Base-by-base conservation (phyloP, 2,113 vertebrate genomes). In the Burhinus oedicnemus region DNA sequence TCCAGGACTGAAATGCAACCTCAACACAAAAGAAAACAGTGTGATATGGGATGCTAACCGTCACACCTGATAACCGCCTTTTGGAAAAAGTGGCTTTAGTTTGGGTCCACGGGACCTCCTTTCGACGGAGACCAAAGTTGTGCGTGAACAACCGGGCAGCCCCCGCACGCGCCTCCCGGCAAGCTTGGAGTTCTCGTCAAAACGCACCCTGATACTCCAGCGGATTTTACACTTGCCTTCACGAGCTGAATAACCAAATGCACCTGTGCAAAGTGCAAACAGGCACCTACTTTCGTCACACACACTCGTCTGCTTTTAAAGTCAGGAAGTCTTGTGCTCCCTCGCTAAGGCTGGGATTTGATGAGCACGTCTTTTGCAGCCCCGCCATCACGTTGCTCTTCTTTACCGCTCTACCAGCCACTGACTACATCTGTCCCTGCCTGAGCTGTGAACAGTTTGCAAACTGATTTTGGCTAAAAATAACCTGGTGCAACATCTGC, bases 1-100 rank as follows among this genome's bases (percentile, higher is more conserved):
- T 8, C 14, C 27, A 11, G 40, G 52, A 2, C 47, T 21, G 38
- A 42, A 12, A 47, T 27, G 23, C 20, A 38, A 11, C 29, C 42
- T 36, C 23, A 15, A 6, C 44, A 20, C 15, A 6, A 44, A 17
- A 61, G 29, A 17, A n/a, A 20, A 3, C 13, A 0, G 12, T 3
- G 30, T 5, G 10, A 1, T 44, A 5, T 0, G n/a, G 30, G 32
- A 7, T 40, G 62, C 20, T 27, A 13, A 7, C 11, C 7, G 1
- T 32, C 14, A 12, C 0, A 23, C 4, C 15, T 29, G 13, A 9
- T 13, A 38, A 32, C 68, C 7, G 20, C 5, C 20, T 36, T 70
- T 36, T 25, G 47, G 27, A 23, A 32, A 38, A 32, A 21, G 38
- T 19, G 5, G 5, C 26, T 32, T 22, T 6, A 18, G 5, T 44